Evolutionary conservation across 2,888 invertebrate species (phyloP).

Genomic region (Chalcis sispes): DNA sequence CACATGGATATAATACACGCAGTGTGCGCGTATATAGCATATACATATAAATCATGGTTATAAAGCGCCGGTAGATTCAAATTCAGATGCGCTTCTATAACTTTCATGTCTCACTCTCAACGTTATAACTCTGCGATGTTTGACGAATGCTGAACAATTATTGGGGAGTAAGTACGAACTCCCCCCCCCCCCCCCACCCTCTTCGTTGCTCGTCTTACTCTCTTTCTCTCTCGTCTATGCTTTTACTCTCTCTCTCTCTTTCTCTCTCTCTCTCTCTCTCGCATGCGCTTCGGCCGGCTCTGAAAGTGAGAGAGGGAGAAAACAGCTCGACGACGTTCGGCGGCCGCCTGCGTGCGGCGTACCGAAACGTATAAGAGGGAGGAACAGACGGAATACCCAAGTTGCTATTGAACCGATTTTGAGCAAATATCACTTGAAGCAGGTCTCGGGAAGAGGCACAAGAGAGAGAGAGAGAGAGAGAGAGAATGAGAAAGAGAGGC

Average conservation of each 20-base stretch:
- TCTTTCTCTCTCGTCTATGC: too few species aligned
- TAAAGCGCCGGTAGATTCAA: too few species aligned
- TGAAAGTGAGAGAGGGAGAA: slow-evolving; percentile 40
- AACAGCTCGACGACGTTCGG: slow-evolving; percentile 39
- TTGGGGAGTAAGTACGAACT: slow-evolving; percentile 63
- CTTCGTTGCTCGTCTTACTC: too few species aligned
- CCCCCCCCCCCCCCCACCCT: slow-evolving; percentile 9
- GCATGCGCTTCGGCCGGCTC: background rate
- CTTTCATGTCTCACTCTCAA: slow-evolving; percentile 15
- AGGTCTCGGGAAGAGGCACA: slow-evolving; percentile 59
- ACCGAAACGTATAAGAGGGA: slow-evolving; percentile 73
- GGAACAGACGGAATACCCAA: slow-evolving; percentile 71
- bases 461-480: slow-evolving; percentile 54
- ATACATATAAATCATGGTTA: background rate
- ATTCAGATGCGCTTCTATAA: slow-evolving; percentile 37
- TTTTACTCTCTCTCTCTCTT: slow-evolving; percentile 5
- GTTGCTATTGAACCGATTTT: slow-evolving; percentile 77
- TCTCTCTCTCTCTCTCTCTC: background rate
- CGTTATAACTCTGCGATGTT: slow-evolving; percentile 61
- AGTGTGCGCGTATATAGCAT: slow-evolving; percentile 8
- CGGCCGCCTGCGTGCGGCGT: slow-evolving; percentile 54
- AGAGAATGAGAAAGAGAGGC: slow-evolving; percentile 52
- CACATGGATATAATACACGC: too few species aligned
- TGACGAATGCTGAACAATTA: slow-evolving; percentile 66
- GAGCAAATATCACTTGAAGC: slow-evolving; percentile 74